Evolutionary conservation across 2,888 invertebrate genomes (phyloP), one percentile per base, ranked within the genome.

Genomic region (Muscina levida): DNA sequence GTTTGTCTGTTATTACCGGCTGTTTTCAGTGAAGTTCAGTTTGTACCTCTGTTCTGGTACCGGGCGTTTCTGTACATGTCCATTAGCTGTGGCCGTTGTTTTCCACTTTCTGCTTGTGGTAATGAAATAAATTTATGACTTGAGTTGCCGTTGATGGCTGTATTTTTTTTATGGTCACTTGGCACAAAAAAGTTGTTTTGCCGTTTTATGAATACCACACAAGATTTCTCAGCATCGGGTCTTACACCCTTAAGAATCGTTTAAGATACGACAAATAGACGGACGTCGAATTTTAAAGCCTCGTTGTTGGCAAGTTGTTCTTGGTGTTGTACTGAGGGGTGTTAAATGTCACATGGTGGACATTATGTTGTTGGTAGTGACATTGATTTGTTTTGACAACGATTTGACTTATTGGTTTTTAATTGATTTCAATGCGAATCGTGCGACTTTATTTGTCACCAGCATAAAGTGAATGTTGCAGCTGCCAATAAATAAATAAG

Each of bases 91-190:
- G 31, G 31, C 31, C 8, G 31, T 31, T 3, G 31, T 31, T 31
- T 3, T 3, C 31, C 31, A 77, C 71, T 66, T 75, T 78, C 57
- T 51, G 78, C 44, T 71, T 79, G 4, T 31, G 72, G 59, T 46
- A 79, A 82, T 82, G 67, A 73, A 79, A 82, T 66, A 24, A 67
- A 71, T 73, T 81, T 75, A 81, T 81, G 81, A 68, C 68, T 72
- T 11, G 39, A 62, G 67, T 72, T 72, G 4, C 31, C 56, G 67
- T 77, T 74, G 81, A 77, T 77, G 76, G 68, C 70, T 65, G 56
- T 17, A 67, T 75, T 72, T n/a, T 57, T 67, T 77, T 75, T 77
- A 75, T 77, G 67, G 77, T 81, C 56, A 51, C 67, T 59, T 75
- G 77, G 56, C 81, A 77, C 77, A 81, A 77, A 68, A 39, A 68